Base-by-base conservation (phyloP, 2,797 vertebrate genomes). In the Chloroceryle inda region DNA sequence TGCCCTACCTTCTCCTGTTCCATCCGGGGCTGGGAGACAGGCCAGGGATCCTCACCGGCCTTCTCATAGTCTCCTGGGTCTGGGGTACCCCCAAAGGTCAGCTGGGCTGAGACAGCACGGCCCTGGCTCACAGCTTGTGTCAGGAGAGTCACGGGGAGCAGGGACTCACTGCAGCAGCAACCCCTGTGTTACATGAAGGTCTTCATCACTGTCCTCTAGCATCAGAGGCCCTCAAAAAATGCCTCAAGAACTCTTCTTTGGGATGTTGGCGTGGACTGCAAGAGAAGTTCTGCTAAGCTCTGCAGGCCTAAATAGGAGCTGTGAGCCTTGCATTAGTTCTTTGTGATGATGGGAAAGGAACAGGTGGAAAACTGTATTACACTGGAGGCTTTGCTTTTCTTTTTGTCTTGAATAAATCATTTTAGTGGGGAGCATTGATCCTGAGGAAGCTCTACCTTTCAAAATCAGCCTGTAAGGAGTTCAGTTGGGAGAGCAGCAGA, bases 391-490 rank as follows among this genome's bases (percentile, higher is more conserved):
- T 73, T 92, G 35, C 53, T 26, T 89, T 67, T 37, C 12, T 59
- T 88, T 85, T 73, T 84, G 33, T 84, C 45, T 92, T 81, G 50
- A 90, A 81, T 88, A 88, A 95, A 92, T 79, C 14, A 90, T 86
- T 73, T 95, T 75, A 26, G 10, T 61, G n/a, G 40, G 44, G 64
- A 76, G 18, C 53, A 88, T 27, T 86, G 85, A 87, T 88, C 52
- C 40, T 21, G 23, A 64, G 59, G 66, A 95, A 88, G 50, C 11
- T 86, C 63, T 66, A 6, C 13, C 10, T 66, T 83, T 74, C 49
- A 82, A 90, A 93, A 90, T 85, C 74, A 64, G 33, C 38, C 67
- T 62, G 20, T 31, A 64, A 53, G 49, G 23, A 58, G 68, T 52
- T 88, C 78, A 92, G 83, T 90, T 68, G 58, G 47, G 29, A 76